Percentiles rank a stretch among this genome's conserved stretches.
Evolutionary conservation across 1,140 invertebrate genomes (phyloP).

Genomic region (Eumaeus atala): DNA sequence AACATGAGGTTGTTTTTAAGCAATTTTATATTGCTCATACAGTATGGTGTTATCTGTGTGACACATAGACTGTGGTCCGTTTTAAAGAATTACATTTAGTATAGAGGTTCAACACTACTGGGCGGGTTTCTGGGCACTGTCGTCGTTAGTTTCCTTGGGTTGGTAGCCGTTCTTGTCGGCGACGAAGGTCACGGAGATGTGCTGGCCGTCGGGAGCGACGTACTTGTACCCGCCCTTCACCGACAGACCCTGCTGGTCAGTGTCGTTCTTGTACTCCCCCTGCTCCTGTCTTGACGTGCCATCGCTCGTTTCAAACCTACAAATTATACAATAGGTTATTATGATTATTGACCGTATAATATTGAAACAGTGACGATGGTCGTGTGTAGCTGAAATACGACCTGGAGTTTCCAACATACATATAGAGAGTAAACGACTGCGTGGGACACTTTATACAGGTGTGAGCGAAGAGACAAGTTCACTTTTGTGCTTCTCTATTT

Average conservation of each 20-base stretch:
- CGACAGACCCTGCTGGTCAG: conserved; percentile 70
- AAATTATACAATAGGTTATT: neutral
- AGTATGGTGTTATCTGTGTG: no score
- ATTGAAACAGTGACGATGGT: neutral
- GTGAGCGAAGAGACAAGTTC: no score
- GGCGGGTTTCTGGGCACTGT: conserved; percentile 31
- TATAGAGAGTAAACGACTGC: no score
- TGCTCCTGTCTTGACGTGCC: conserved; percentile 78
- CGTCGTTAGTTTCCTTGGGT: conserved; percentile 59
- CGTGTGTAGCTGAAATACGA: neutral
- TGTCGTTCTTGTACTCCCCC: conserved; percentile 76
- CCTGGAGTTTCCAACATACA: no score
- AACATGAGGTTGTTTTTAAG: no score
- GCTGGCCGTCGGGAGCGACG: conserved; percentile 78
- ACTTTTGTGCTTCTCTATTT: no score
- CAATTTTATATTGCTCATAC: no score
- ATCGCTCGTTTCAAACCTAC: conserved; percentile 80
- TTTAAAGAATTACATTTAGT: no score
- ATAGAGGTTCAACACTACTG: no score
- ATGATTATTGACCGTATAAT: neutral
- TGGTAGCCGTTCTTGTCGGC: conserved; percentile 86
- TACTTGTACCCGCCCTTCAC: conserved; percentile 81
- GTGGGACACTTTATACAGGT: no score
- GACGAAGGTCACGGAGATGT: conserved; percentile 77
- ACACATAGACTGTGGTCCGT: no score